Evolutionary conservation across 2,113 vertebrate species (phyloP).

Genomic region (Fukomys damarensis): DNA sequence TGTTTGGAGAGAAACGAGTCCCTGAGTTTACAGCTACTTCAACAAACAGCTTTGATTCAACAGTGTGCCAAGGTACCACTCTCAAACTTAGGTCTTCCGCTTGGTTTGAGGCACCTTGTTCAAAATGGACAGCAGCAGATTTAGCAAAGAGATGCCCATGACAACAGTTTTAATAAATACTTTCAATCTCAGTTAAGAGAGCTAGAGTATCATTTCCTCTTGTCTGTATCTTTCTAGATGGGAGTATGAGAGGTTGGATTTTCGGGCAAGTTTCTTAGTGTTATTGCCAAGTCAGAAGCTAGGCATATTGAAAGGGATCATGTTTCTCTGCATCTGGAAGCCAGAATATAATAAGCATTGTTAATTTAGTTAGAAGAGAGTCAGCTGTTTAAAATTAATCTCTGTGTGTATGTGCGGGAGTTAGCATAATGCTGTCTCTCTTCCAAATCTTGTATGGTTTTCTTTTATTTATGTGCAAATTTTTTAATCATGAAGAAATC

Average conservation of each 20-base stretch:
- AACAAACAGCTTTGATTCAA: background rate
- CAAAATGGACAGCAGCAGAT: background rate
- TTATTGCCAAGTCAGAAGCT: conserved; percentile 34
- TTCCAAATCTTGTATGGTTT: conserved; percentile 54
- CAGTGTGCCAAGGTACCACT: background rate
- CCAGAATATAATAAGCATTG: conserved; percentile 71
- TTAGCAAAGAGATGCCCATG: background rate
- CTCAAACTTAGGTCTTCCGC: background rate
- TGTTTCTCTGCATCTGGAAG: conserved; percentile 57
- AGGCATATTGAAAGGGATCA: conserved; percentile 24
- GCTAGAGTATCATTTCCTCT: conserved; percentile 37
- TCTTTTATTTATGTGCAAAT: conserved; percentile 74
- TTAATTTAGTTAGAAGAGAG: conserved; percentile 61
- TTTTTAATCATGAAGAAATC: conserved; percentile 77
- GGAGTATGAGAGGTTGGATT: conserved; percentile 36
- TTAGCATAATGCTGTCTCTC: conserved; percentile 62
- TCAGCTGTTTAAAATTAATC: conserved; percentile 68
- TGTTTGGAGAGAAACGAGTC: background rate
- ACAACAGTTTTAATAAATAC: conserved; percentile 9
- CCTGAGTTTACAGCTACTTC: background rate
- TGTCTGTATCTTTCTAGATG: conserved; percentile 7
- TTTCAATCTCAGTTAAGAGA: conserved; percentile 30
- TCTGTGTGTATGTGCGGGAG: background rate
- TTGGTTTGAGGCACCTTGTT: background rate
- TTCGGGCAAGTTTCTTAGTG: conserved; percentile 4